Evolutionary conservation across 23 tunicate genomes (phyloP).

Genomic region (Aplidium turbinatum): DNA sequence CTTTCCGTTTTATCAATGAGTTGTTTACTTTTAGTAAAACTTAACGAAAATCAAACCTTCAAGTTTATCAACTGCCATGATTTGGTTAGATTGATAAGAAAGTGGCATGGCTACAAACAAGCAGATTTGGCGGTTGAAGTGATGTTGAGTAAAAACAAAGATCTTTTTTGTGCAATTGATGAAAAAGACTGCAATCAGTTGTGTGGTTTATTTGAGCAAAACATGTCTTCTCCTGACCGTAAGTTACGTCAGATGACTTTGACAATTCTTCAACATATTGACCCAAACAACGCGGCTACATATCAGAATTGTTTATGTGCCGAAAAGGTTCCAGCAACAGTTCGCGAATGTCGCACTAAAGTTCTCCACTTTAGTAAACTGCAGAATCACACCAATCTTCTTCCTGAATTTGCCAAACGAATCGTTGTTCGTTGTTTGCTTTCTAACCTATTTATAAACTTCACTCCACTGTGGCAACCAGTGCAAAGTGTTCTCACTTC

Average conservation of each 20-base stretch:
- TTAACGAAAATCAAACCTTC: not conserved
- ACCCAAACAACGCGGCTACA: not conserved
- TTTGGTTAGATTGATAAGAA: not conserved
- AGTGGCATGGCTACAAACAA: not conserved
- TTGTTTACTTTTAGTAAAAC: not conserved
- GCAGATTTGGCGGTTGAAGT: conserved; percentile 8
- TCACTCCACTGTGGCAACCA: conserved; percentile 49
- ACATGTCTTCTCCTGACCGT: conserved; percentile 25
- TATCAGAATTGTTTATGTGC: conserved; percentile 36
- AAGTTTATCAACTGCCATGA: not conserved
- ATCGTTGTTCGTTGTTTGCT: conserved; percentile 52
- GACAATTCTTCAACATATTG: conserved; percentile 34
- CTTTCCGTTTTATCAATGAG: conserved; percentile 15
- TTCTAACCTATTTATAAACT: conserved; percentile 68
- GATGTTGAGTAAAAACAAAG: not conserved
- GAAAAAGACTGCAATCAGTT: not conserved
- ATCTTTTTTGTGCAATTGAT: not conserved
- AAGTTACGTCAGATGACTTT: conserved; percentile 21
- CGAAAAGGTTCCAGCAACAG: conserved; percentile 51
- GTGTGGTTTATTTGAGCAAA: conserved; percentile 14
- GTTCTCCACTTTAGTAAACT: conserved; percentile 48
- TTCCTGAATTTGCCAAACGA: not conserved
- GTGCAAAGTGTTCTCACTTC: conserved; percentile 52
- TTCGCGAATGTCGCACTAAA: conserved; percentile 40
- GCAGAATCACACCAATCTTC: not conserved